Evolutionary conservation across 2,113 vertebrate species (phyloP).

Genomic region (Canis aureus): DNA sequence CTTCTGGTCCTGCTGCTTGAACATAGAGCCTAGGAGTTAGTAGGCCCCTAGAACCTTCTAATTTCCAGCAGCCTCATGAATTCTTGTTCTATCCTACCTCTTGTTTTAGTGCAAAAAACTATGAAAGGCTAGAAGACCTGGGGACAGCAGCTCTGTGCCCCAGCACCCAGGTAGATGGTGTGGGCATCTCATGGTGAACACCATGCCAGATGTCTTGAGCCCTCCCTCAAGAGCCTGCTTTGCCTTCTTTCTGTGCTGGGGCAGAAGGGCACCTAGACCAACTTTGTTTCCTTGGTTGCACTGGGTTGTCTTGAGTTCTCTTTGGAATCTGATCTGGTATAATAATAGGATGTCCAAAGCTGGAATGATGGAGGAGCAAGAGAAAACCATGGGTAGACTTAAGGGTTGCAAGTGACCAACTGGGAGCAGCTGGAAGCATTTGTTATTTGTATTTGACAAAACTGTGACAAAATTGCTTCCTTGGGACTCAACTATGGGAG

Average conservation of each 20-base stretch:
- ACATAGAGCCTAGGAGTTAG: not conserved
- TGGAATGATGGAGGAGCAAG: conserved; percentile 34
- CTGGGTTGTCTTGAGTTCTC: conserved; percentile 40
- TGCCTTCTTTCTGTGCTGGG: not conserved
- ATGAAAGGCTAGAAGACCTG: not conserved
- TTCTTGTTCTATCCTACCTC: not conserved
- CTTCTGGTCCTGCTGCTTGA: not conserved
- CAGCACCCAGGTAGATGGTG: not conserved
- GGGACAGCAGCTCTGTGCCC: not conserved
- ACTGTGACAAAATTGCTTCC: conserved; percentile 79
- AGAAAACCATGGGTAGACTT: conserved; percentile 59
- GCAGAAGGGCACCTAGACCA: not conserved
- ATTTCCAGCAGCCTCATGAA: not conserved
- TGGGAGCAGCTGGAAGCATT: conserved; percentile 83
- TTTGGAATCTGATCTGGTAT: conserved; percentile 52
- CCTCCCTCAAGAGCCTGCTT: not conserved
- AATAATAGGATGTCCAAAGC: not conserved
- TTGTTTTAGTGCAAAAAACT: not conserved
- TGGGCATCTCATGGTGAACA: not conserved
- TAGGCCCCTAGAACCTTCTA: not conserved
- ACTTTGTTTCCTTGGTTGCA: not conserved
- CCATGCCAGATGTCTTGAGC: not conserved
- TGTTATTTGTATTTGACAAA: conserved; percentile 82
- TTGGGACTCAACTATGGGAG: conserved; percentile 72
- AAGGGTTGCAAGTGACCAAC: conserved; percentile 71